Evolutionary conservation across 2,113 vertebrate species (phyloP).

Genomic region (Paramisgurnus dabryanus): DNA sequence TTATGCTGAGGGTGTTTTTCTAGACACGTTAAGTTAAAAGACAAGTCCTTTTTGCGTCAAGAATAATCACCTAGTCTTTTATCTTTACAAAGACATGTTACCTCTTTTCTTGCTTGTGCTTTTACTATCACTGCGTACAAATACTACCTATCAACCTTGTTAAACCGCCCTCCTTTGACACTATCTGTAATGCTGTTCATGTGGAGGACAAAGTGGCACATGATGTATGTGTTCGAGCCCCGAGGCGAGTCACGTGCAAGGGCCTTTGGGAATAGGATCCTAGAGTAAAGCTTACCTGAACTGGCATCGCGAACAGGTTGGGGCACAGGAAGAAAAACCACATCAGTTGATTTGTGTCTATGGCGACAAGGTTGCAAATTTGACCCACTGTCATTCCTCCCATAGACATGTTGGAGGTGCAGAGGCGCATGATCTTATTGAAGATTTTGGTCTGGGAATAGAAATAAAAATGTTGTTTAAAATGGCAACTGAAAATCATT

Average conservation of each 20-base stretch:
- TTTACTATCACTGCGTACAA: too few species aligned
- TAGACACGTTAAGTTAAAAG: too few species aligned
- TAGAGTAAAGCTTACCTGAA: constrained; percentile 80
- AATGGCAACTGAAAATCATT: too few species aligned
- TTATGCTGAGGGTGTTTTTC: too few species aligned
- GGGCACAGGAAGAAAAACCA: constrained; percentile 99
- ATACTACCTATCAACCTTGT: too few species aligned
- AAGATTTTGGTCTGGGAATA: constrained; percentile 92
- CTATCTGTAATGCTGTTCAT: too few species aligned
- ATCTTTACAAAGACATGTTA: too few species aligned
- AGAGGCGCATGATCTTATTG: constrained; percentile 97
- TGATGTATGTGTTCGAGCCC: neutral
- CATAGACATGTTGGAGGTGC: constrained; percentile 98
- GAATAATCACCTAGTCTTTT: too few species aligned
- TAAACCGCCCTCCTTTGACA: too few species aligned
- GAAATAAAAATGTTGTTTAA: neutral
- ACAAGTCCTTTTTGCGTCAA: too few species aligned
- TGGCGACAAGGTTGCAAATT: constrained; percentile 97
- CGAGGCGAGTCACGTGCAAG: too few species aligned
- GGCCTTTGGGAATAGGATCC: neutral
- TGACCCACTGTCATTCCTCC: constrained; percentile 94
- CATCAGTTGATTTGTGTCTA: constrained; percentile 98
- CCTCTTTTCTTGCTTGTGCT: too few species aligned
- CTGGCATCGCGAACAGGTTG: constrained; percentile 98
- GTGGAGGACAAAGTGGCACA: neutral